Evolutionary conservation across 2,888 invertebrate genomes (phyloP).

Genomic region (Andrena bicolor): DNA sequence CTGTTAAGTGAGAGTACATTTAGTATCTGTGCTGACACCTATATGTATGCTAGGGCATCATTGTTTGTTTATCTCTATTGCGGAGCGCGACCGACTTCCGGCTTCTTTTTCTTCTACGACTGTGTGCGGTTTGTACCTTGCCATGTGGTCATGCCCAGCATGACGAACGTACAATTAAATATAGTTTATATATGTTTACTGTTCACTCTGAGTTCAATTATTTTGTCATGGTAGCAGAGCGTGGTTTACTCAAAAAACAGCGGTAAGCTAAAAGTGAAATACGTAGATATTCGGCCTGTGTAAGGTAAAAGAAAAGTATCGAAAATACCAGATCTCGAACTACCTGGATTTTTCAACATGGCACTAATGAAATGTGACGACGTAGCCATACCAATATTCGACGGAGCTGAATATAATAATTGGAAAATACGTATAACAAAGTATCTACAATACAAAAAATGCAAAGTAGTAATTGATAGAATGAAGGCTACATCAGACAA

Average conservation of each 20-base stretch:
- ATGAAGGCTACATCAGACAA: not conserved
- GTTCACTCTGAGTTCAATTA: not conserved
- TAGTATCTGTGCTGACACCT: too few relatives aligned
- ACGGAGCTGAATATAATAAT: constrained; percentile 62
- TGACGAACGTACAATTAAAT: not conserved
- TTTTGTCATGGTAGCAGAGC: not conserved
- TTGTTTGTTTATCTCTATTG: too few relatives aligned
- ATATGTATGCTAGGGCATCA: too few relatives aligned
- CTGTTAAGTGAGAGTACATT: too few relatives aligned
- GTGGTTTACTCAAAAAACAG: not conserved
- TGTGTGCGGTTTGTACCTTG: too few relatives aligned
- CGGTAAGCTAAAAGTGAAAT: not conserved
- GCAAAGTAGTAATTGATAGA: constrained; percentile 14
- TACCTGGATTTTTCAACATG: not conserved
- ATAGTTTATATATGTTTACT: too few relatives aligned
- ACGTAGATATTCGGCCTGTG: not conserved
- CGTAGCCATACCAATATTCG: constrained; percentile 55
- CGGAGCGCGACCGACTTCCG: too few relatives aligned
- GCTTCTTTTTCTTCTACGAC: too few relatives aligned
- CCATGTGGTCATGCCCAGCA: too few relatives aligned
- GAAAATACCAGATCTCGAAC: too few relatives aligned
- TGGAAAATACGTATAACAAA: constrained; percentile 66
- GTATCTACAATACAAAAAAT: constrained; percentile 49
- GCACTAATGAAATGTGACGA: constrained; percentile 13
- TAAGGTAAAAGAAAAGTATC: not conserved